A percentile compares a stretch with the other conserved stretches of the same genome.
Conservation (phyloP, 2,113 vertebrate species). For the Natator depressus region DNA sequence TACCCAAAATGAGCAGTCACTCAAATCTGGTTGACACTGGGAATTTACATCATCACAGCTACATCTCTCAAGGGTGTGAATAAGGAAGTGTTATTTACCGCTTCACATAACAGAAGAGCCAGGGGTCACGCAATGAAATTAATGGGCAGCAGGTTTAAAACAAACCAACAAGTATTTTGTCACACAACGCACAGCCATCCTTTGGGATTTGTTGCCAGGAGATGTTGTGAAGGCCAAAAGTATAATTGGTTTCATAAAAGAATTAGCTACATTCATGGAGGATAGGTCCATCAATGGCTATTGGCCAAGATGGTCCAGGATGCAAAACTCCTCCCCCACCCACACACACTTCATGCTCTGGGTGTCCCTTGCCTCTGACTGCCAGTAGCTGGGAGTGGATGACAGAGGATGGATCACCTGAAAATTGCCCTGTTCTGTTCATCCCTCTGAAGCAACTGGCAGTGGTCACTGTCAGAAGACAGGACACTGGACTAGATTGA, state of each 20-base stretch:
- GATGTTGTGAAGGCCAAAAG: too few species aligned
- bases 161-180: too few species aligned
- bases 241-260: neutral
- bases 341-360: too few species aligned
- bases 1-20: neutral
- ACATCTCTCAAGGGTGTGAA: too few species aligned
- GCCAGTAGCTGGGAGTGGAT: neutral
- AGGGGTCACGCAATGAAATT: too few species aligned
- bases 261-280: neutral
- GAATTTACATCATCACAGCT: too few species aligned
- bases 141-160: too few species aligned
- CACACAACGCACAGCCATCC: too few species aligned
- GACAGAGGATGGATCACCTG: neutral
- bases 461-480: neutral
- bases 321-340: too few species aligned
- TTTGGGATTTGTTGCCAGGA: too few species aligned
- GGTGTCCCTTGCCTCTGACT: neutral
- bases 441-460: neutral
- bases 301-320: neutral
- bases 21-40: neutral
- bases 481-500: neutral
- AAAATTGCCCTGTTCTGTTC: neutral
- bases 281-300: neutral
- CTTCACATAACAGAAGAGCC: too few species aligned
- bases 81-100: too few species aligned